These are phyloP conservation scores for Andrena bucephala DNA, from an alignment of 2,888 invertebrate genomes.

Conservation along the genomic window DNA sequence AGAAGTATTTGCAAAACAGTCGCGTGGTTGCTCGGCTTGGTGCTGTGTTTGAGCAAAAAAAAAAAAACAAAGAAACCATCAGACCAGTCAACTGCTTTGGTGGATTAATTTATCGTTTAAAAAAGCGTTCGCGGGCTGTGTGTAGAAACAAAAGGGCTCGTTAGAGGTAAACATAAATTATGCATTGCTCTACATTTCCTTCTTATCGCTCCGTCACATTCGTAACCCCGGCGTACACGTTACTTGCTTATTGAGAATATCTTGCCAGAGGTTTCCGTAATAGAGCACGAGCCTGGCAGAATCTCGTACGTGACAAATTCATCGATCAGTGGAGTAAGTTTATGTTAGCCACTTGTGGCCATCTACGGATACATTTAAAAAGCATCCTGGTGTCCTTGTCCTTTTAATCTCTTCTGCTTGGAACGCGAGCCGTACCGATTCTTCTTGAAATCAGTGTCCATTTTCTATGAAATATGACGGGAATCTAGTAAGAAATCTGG, in stretches of 20 bases:
- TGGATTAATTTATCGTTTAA: constrained; percentile 70
- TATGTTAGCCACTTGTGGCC: constrained; percentile 82
- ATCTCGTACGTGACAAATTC: constrained; percentile 72
- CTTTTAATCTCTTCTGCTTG: constrained; percentile 39
- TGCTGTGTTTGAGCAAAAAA: constrained; percentile 35
- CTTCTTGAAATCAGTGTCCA: neutral
- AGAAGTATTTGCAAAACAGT: constrained; percentile 44
- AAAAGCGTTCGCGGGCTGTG: constrained; percentile 78
- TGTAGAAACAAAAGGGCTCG: constrained; percentile 79
- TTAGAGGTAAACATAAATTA: constrained; percentile 79
- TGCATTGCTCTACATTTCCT: constrained; percentile 33
- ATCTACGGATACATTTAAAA: constrained; percentile 76
- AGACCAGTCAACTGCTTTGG: constrained; percentile 40
- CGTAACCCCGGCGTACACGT: neutral
- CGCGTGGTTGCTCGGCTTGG: constrained; percentile 26
- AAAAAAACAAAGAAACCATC: neutral
- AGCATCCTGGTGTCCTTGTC: constrained; percentile 60
- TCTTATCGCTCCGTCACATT: neutral
- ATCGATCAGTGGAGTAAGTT: constrained; percentile 79
- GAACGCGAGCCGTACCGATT: neutral
- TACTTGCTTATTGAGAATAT: constrained; percentile 11
- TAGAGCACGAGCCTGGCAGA: constrained; percentile 42
- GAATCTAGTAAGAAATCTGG: constrained; percentile 1
- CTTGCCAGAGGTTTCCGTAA: constrained; percentile 26
- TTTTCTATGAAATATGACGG: neutral